Conservation (phyloP, 2,888 invertebrate genomes). For the Sussaba pulchella region DNA sequence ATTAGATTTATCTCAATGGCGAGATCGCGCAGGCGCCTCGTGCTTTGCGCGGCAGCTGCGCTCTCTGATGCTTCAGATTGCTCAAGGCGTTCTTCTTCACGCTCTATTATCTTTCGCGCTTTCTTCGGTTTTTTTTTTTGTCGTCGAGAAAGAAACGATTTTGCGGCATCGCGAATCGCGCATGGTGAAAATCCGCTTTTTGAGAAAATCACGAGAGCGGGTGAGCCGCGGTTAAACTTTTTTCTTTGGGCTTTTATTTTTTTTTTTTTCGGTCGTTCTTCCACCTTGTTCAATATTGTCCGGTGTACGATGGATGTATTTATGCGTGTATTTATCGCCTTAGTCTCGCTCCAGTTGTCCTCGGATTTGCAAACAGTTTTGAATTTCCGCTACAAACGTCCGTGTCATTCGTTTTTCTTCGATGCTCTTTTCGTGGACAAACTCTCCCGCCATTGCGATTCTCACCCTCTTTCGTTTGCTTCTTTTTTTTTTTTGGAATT, state of each 20-base stretch:
- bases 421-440: slow-evolving; percentile 77
- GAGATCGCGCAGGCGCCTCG: slow-evolving; percentile 77
- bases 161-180: slow-evolving; percentile 58
- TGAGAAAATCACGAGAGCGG: slow-evolving; percentile 35
- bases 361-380: slow-evolving; percentile 78
- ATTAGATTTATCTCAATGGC: slow-evolving; percentile 81
- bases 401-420: slow-evolving; percentile 48
- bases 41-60: slow-evolving; percentile 66
- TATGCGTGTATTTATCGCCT: slow-evolving; percentile 38
- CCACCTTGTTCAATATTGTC: too few relatives aligned
- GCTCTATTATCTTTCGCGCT: background rate
- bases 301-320: background rate
- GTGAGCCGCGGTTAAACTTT: slow-evolving; percentile 57
- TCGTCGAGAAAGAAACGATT: background rate
- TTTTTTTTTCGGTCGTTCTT: too few relatives aligned
- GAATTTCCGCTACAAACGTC: slow-evolving; percentile 65
- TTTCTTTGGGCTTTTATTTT: slow-evolving; percentile 36
- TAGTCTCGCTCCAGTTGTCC: slow-evolving; percentile 62
- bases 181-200: slow-evolving; percentile 52
- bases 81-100: slow-evolving; percentile 8
- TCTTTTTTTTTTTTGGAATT: slow-evolving; percentile 33
- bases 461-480: slow-evolving; percentile 15
- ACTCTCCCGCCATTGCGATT: slow-evolving; percentile 7
- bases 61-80: slow-evolving; percentile 29
- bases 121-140: too few relatives aligned